Conservation (phyloP, 2,888 invertebrate species). For the Protonemura montana region DNA sequence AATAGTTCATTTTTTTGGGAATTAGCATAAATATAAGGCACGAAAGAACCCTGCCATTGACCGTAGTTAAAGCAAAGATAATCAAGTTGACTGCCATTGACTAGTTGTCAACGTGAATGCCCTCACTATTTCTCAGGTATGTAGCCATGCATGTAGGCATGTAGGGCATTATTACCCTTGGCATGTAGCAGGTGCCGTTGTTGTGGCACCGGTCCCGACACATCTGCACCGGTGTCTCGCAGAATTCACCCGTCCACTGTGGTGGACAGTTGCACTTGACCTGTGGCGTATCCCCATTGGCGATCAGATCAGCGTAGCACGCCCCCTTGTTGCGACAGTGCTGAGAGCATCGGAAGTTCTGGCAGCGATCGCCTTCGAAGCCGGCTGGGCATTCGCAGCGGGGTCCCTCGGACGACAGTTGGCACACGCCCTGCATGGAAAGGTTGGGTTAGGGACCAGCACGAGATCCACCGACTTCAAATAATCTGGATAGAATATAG, state of each 20-base stretch:
- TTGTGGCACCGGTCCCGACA: slow-evolving; percentile 68
- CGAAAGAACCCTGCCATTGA: too few relatives aligned
- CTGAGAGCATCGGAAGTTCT: slow-evolving; percentile 73
- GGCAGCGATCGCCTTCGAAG: slow-evolving; percentile 73
- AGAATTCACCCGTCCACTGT: slow-evolving; percentile 71
- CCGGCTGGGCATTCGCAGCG: slow-evolving; percentile 71
- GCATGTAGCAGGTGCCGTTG: slow-evolving; percentile 66
- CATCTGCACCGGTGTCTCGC: slow-evolving; percentile 67
- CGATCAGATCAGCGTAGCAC: slow-evolving; percentile 56
- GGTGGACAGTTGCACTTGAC: slow-evolving; percentile 68
- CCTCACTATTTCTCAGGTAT: too few relatives aligned
- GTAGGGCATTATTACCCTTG: slow-evolving; percentile 52
- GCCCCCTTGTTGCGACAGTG: slow-evolving; percentile 69
- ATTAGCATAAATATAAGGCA: too few relatives aligned
- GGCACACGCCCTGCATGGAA: slow-evolving; percentile 58
- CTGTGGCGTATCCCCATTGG: slow-evolving; percentile 49
- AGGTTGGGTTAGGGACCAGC: too few relatives aligned
- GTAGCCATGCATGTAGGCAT: too few relatives aligned
- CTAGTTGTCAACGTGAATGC: too few relatives aligned
- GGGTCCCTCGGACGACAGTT: slow-evolving; percentile 62
- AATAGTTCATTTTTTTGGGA: too few relatives aligned
- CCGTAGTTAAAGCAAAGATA: too few relatives aligned
- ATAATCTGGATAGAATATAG: too few relatives aligned
- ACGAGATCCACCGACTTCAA: too few relatives aligned
- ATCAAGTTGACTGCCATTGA: too few relatives aligned